phyloP scores from a whole-genome alignment of 2,113 vertebrate species.

The Propithecus coquereli region DNA sequence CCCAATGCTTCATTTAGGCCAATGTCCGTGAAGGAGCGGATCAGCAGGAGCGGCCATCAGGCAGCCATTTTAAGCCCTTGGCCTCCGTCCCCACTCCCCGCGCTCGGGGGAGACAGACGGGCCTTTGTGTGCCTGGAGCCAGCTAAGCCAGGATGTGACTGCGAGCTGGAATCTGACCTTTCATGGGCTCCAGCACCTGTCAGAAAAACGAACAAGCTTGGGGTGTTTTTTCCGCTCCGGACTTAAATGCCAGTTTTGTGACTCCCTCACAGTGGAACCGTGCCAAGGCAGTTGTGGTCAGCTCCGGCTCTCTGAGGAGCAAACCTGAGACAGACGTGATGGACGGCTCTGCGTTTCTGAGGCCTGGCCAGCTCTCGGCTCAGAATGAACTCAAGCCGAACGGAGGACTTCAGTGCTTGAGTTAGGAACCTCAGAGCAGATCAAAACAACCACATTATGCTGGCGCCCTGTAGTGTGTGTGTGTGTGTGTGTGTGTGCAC shows the following conservation, averaged over 20 bases:
- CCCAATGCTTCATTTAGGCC: constrained; percentile 75
- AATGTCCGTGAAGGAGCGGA: constrained; percentile 68
- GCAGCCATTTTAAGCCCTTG: constrained; percentile 67
- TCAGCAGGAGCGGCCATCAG: constrained; percentile 64
- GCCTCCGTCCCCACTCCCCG: constrained; percentile 52
- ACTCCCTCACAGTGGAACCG: constrained; percentile 61
- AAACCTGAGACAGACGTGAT: constrained; percentile 53
- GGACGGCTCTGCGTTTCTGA: constrained; percentile 32
- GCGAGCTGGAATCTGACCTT: constrained; percentile 76
- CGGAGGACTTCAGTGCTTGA: not conserved
- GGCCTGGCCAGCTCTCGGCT: constrained; percentile 37
- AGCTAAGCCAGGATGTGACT: constrained; percentile 77
- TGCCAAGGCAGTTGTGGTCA: constrained; percentile 73
- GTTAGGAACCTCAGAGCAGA: not conserved
- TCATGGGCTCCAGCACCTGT: constrained; percentile 78
- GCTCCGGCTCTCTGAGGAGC: constrained; percentile 37
- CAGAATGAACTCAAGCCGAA: not conserved
- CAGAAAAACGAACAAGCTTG: constrained; percentile 73
- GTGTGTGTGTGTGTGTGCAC: not conserved
- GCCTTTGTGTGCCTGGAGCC: constrained; percentile 74
- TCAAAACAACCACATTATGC: not conserved
- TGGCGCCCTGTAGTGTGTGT: not conserved
- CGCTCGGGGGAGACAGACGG: constrained; percentile 57
- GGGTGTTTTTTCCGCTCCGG: constrained; percentile 74
- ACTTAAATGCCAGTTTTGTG: constrained; percentile 77